Conservation (phyloP, 2,113 vertebrate species). For the Tursiops truncatus region DNA sequence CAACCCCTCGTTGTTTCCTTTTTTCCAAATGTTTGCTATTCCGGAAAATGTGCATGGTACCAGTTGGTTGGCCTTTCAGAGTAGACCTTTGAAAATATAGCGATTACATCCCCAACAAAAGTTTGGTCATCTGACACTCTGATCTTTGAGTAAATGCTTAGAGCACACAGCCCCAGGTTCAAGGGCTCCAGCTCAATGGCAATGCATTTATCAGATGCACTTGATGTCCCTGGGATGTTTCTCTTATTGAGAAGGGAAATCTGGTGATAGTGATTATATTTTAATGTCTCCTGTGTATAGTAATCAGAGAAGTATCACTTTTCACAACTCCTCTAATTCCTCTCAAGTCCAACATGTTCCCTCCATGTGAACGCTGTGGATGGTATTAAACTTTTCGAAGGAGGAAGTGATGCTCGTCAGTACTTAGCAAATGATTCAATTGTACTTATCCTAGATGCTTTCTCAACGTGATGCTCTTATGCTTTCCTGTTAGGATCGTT, state of each 20-base stretch:
- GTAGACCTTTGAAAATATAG: background rate
- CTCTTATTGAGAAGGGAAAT: background rate
- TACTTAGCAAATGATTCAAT: background rate
- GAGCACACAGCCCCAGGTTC: background rate
- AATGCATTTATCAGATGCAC: background rate
- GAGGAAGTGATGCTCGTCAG: background rate
- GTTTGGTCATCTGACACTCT: background rate
- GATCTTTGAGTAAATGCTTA: background rate
- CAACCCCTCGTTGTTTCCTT: background rate
- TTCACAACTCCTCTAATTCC: background rate
- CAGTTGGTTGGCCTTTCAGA: background rate
- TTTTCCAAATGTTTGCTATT: background rate
- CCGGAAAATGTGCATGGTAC: background rate
- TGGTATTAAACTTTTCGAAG: background rate
- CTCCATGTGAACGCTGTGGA: background rate
- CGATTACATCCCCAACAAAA: background rate
- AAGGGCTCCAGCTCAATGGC: background rate
- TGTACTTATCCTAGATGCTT: background rate
- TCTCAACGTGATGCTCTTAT: background rate
- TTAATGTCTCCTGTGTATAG: background rate
- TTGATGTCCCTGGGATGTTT: background rate
- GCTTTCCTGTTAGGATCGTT: background rate
- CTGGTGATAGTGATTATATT: background rate
- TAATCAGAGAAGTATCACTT: background rate
- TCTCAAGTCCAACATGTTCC: background rate